phyloP scores from a whole-genome alignment of 2,797 vertebrate species.

The Rhadinocentrus ornatus region DNA sequence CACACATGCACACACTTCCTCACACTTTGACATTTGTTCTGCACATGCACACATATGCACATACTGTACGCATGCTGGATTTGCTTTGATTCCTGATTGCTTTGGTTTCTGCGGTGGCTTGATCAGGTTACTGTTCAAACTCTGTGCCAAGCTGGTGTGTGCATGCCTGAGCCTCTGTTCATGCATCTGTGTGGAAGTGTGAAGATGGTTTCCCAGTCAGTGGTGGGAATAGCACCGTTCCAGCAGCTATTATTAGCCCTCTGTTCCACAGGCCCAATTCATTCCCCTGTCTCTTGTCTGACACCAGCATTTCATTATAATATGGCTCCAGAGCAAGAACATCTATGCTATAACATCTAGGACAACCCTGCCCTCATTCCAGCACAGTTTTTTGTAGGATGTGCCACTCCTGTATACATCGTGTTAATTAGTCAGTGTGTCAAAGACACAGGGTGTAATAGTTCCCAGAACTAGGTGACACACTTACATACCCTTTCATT shows the following conservation, averaged over 20 bases:
- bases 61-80: slow-evolving; percentile 59
- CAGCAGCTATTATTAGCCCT: slow-evolving; percentile 77
- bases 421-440: slow-evolving; percentile 64
- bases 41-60: slow-evolving; percentile 53
- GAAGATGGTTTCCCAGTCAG: slow-evolving; percentile 65
- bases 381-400: slow-evolving; percentile 71
- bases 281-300: slow-evolving; percentile 63
- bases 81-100: slow-evolving; percentile 81
- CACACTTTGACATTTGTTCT: slow-evolving; percentile 54
- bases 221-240: slow-evolving; percentile 74
- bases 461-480: slow-evolving; percentile 58
- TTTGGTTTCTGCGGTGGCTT: slow-evolving; percentile 72
- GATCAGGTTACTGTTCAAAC: slow-evolving; percentile 77
- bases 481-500: slow-evolving; percentile 49
- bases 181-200: slow-evolving; percentile 37
- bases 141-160: slow-evolving; percentile 52
- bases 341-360: slow-evolving; percentile 48
- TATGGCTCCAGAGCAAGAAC: slow-evolving; percentile 61
- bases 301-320: slow-evolving; percentile 75
- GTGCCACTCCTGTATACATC: slow-evolving; percentile 39
- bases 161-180: slow-evolving; percentile 24
- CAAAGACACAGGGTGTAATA: slow-evolving; percentile 58
- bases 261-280: slow-evolving; percentile 67
- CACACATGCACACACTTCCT: slow-evolving; percentile 36
- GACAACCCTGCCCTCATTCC: slow-evolving; percentile 58